A percentile compares a stretch with the other conserved stretches of the same genome.
Conservation (phyloP, 2,113 vertebrate species). For the Bungarus multicinctus region DNA sequence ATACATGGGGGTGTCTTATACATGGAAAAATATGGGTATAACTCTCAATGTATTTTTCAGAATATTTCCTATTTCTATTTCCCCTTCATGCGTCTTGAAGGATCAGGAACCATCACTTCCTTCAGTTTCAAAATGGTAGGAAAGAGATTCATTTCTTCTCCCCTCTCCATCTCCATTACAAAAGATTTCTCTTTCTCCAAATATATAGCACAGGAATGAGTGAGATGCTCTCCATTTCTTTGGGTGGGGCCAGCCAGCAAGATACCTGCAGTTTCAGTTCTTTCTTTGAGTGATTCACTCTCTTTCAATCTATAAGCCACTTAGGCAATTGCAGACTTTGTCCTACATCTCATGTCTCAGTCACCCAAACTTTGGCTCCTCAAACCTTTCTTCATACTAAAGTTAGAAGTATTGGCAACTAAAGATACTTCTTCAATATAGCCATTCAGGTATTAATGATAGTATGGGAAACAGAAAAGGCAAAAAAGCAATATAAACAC, state of each 20-base stretch:
- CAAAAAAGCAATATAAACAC: background rate
- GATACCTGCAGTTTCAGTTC: background rate
- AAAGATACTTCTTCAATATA: background rate
- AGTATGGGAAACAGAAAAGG: background rate
- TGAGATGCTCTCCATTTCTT: background rate
- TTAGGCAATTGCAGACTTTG: background rate
- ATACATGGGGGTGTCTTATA: too few species aligned
- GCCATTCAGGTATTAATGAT: background rate
- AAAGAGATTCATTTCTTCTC: background rate
- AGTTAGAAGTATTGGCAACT: background rate
- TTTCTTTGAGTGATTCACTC: background rate
- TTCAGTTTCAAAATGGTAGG: background rate
- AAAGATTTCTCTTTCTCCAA: background rate
- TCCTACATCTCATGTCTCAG: background rate
- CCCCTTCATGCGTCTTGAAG: background rate
- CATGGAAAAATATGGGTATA: too few species aligned
- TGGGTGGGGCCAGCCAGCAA: background rate
- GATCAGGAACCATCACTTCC: background rate
- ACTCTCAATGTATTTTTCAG: background rate
- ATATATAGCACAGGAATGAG: background rate
- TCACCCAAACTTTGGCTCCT: background rate
- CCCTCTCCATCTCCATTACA: background rate
- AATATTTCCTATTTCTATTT: background rate
- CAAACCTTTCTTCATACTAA: background rate
- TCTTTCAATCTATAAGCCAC: background rate